Evolutionary conservation across 2,888 invertebrate species (phyloP), one percentile per base, ranked within the genome.

Genomic region (Epirrita christyi): DNA sequence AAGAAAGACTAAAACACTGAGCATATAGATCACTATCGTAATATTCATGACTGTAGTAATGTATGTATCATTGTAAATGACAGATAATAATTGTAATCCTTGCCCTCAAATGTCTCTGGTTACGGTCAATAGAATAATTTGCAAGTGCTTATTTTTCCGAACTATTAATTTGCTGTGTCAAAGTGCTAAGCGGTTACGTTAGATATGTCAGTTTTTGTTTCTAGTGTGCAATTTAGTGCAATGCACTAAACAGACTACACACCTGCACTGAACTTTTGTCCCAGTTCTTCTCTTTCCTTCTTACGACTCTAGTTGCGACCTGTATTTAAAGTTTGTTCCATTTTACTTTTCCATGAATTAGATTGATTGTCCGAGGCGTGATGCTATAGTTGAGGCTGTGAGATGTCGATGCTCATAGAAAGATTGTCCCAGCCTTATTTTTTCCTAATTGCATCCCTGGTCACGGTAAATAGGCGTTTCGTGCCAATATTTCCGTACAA

Each of bases 401-500:
- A 21, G 21, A 3, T 21, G 21, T 21, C 21, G 21, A 21, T 21
- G 21, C 21, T 21, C 21, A 21, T 21, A 4, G 36, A n/a, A n/a
- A 6, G n/a, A n/a, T 6, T 1, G n/a, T 3, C 38, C 38, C 38
- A 6, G 36, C n/a, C 11, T 2, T 14, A 3, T 3, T 15, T 38
- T 6, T 27, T 10, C 14, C 47, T 48, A 29, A 13, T 38, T 52
- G 13, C 42, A 9, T 13, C 42, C 36, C 57, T 55, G 55, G 14
- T 44, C 80, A 83, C 81, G 79, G 83, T 86, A 83, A 80, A 77
- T 82, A 75, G 83, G 77, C 84, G 87, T 87, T 89, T 86, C 85
- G 86, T 86, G 86, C 64, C 81, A 80, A 85, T 83, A 89, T 90
- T 89, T 89, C 89, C 86, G 85, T 83, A 88, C 85, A 90, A 88